These are phyloP conservation scores for Takifugu bimaculatus DNA, from an alignment of 2,113 vertebrate species.

Conservation along the genomic window DNA sequence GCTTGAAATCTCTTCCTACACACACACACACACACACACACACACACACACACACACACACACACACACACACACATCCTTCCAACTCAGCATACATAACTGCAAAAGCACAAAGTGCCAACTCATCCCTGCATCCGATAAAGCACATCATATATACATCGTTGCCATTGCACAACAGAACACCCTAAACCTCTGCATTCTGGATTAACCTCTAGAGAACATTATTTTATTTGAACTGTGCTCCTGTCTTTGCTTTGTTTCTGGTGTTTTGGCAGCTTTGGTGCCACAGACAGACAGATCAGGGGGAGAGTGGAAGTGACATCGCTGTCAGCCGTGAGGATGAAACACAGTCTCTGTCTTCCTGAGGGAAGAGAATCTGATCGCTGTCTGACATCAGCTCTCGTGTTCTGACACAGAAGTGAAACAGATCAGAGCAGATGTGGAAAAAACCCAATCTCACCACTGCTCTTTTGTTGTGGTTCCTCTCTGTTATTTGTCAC, in stretches of 20 bases:
- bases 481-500: constrained; percentile 4
- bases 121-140: constrained; percentile 16
- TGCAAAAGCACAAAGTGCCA: constrained; percentile 13
- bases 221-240: too few relatives aligned
- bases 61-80: constrained; percentile 19
- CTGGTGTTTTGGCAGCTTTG: too few relatives aligned
- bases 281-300: constrained; percentile 7
- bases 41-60: constrained; percentile 9
- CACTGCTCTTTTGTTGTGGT: constrained; percentile 33
- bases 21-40: constrained; percentile 4
- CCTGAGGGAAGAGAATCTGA: constrained; percentile 37
- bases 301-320: constrained; percentile 36
- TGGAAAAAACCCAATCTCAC: constrained; percentile 13
- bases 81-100: too few relatives aligned
- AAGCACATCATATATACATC: too few relatives aligned
- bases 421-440: constrained; percentile 45
- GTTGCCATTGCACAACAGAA: too few relatives aligned
- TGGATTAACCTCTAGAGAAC: too few relatives aligned
- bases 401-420: constrained; percentile 47
- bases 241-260: too few relatives aligned
- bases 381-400: constrained; percentile 45
- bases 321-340: constrained; percentile 28
- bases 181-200: too few relatives aligned
- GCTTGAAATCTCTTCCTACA: too few relatives aligned
- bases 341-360: constrained; percentile 49